Evolutionary conservation across 92 coral and sea anemone genomes (phyloP).

Genomic region (Epizoanthus rinbou): DNA sequence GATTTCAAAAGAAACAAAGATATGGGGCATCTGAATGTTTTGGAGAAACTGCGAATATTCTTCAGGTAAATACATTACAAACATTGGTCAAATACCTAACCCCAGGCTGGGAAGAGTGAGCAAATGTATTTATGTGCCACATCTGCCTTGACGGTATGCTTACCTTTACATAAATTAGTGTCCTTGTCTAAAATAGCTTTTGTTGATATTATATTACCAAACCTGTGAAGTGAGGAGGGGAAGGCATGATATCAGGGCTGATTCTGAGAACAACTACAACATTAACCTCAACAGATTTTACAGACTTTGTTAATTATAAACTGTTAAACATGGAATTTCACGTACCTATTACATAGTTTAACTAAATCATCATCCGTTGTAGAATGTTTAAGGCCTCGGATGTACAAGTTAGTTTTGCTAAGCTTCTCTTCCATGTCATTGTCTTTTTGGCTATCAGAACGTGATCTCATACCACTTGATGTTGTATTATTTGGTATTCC

Average conservation of each 20-base stretch:
- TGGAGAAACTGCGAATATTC: too few relatives aligned
- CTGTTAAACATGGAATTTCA: neutral
- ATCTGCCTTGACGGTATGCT: neutral
- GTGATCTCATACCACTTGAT: slow-evolving; percentile 58
- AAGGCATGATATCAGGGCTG: neutral
- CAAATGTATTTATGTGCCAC: too few relatives aligned
- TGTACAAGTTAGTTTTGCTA: slow-evolving; percentile 97
- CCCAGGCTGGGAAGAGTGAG: neutral
- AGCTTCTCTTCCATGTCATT: slow-evolving; percentile 88
- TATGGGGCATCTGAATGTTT: too few relatives aligned
- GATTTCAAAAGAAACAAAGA: too few relatives aligned
- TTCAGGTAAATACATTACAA: too few relatives aligned
- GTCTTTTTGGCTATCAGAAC: slow-evolving; percentile 67
- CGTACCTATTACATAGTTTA: slow-evolving; percentile 92
- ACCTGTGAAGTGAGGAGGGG: slow-evolving; percentile 57
- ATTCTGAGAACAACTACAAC: neutral
- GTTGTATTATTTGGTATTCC: slow-evolving; percentile 72
- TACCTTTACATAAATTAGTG: slow-evolving; percentile 98
- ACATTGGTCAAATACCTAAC: too few relatives aligned
- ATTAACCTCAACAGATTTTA: neutral
- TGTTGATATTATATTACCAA: slow-evolving; percentile 95
- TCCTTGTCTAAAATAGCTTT: slow-evolving; percentile 99
- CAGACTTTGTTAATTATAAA: neutral
- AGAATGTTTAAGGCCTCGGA: slow-evolving; percentile 93
- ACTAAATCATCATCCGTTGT: slow-evolving; percentile 99